Conservation (phyloP, 2,113 vertebrate species). For the Seriola quinqueradiata region DNA sequence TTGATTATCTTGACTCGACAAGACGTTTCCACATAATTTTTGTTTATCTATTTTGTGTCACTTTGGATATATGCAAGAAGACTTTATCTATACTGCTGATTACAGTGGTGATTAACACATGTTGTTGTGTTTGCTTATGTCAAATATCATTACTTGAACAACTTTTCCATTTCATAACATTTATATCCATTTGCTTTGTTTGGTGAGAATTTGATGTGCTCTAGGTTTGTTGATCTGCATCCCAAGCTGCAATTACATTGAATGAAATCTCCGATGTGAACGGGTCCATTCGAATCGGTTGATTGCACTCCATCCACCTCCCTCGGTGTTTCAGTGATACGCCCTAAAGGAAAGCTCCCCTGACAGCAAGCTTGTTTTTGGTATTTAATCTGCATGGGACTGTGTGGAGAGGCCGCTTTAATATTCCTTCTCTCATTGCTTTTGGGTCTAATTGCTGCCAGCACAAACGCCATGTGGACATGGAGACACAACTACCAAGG, state of each 20-base stretch:
- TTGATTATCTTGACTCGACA: slow-evolving; percentile 3
- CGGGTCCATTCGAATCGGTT: neutral
- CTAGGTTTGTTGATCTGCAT: neutral
- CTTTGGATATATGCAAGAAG: neutral
- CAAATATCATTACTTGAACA: neutral
- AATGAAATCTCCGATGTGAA: neutral
- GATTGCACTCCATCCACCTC: neutral
- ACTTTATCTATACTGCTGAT: neutral
- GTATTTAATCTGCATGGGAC: neutral
- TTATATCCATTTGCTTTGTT: neutral
- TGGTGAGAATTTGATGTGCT: no score
- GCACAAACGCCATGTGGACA: neutral
- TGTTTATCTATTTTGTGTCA: no score
- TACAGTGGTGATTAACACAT: neutral
- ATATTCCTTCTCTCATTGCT: neutral
- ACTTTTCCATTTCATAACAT: neutral
- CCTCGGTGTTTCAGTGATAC: neutral
- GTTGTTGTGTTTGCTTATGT: neutral
- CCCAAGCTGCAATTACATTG: neutral
- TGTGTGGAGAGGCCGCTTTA: neutral
- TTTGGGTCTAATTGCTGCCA: neutral
- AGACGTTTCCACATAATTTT: neutral
- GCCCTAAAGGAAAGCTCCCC: neutral
- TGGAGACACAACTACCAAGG: neutral
- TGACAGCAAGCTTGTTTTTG: neutral